phyloP scores from a whole-genome alignment of 37 sponge, comb jelly and placozoan species.

The Aplysina aerophoba region DNA sequence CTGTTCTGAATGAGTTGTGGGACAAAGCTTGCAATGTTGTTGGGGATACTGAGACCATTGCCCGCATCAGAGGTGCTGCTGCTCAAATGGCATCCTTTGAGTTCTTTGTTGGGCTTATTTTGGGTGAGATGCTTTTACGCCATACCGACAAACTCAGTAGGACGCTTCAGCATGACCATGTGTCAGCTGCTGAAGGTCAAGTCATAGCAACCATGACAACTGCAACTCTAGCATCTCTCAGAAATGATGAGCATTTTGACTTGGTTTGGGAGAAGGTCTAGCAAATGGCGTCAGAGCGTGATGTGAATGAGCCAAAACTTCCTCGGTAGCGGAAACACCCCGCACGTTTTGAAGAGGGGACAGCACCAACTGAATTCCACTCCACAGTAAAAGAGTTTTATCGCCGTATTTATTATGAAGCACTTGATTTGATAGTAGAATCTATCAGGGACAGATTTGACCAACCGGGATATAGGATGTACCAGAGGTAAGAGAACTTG shows the following conservation, averaged over 20 bases:
- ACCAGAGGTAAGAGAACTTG: conserved; percentile 24
- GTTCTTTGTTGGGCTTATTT: conserved; percentile 21
- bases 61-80: conserved; percentile 36
- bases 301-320: conserved; percentile 36
- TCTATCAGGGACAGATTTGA: conserved; percentile 19
- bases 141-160: conserved; percentile 36
- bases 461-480: conserved; percentile 23
- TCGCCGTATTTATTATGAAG: conserved; percentile 19
- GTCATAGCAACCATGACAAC: conserved; percentile 22
- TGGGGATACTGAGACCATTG: conserved; percentile 48
- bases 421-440: conserved; percentile 7
- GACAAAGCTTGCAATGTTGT: conserved; percentile 32
- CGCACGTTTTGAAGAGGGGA: conserved; percentile 12
- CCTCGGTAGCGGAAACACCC: conserved; percentile 16
- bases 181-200: conserved; percentile 39
- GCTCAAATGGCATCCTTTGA: conserved; percentile 31
- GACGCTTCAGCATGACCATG: neutral
- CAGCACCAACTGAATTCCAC: conserved; percentile 1
- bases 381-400: conserved; percentile 5
- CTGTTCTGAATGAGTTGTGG: conserved; percentile 38
- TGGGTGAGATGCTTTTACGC: conserved; percentile 38
- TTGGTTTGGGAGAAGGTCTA: too few species aligned
- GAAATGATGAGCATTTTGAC: conserved; percentile 38
- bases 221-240: conserved; percentile 11
- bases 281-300: conserved; percentile 11